A percentile compares a stretch with the other conserved stretches of the same genome.
Evolutionary conservation across 2,113 vertebrate genomes (phyloP).

Genomic region (Acrocephalus arundinaceus): DNA sequence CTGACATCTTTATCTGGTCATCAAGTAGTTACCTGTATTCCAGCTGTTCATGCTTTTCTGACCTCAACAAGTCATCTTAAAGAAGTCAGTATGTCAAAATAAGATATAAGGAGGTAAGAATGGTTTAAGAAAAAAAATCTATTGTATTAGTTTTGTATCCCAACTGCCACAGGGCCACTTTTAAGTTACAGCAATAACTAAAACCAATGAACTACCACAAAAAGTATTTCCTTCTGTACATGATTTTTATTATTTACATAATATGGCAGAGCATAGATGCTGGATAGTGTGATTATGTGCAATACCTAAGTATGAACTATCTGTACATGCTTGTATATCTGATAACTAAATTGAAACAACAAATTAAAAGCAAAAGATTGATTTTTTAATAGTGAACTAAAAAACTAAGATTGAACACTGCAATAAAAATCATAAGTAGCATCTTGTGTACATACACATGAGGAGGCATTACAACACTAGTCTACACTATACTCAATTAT

Average conservation of each 20-base stretch:
- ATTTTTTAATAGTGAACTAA: slow-evolving; percentile 76
- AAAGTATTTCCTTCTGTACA: slow-evolving; percentile 88
- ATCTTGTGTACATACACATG: slow-evolving; percentile 72
- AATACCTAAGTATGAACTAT: slow-evolving; percentile 96
- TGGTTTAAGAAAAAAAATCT: neutral
- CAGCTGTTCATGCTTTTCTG: neutral
- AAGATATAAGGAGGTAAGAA: neutral
- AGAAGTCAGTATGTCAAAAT: neutral
- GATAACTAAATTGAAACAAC: slow-evolving; percentile 80
- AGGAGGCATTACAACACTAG: slow-evolving; percentile 78
- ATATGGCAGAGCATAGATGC: slow-evolving; percentile 90
- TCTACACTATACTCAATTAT: slow-evolving; percentile 73
- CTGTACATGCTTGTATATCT: slow-evolving; percentile 97
- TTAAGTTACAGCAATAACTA: slow-evolving; percentile 33
- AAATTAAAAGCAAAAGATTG: slow-evolving; percentile 75
- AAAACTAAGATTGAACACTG: slow-evolving; percentile 74
- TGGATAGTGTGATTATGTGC: slow-evolving; percentile 93
- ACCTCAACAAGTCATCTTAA: neutral
- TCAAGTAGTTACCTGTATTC: neutral
- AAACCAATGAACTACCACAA: slow-evolving; percentile 59
- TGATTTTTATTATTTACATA: slow-evolving; percentile 96
- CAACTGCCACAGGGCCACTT: neutral
- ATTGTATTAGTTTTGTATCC: neutral
- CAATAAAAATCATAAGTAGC: slow-evolving; percentile 72
- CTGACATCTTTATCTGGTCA: neutral